Evolutionary conservation across 2,888 invertebrate genomes (phyloP).

Genomic region (Cosmopolites sordidus): DNA sequence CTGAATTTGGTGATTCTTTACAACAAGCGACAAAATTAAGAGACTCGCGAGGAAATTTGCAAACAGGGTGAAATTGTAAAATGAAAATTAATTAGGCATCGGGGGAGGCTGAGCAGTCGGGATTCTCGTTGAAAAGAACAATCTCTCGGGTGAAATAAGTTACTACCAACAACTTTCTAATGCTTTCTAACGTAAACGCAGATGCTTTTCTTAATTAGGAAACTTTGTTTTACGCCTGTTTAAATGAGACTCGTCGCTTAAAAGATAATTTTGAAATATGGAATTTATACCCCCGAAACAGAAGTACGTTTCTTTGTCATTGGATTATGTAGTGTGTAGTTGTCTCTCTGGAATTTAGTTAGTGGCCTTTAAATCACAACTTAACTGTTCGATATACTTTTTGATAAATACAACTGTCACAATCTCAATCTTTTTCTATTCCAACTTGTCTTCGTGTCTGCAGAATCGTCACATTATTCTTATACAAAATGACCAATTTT

Average conservation of each 20-base stretch:
- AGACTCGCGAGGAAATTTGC: not conserved
- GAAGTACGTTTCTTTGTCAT: too few relatives aligned
- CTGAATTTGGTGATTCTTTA: too few relatives aligned
- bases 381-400: not conserved
- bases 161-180: conserved; percentile 21
- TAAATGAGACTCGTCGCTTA: conserved; percentile 19
- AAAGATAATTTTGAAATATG: conserved; percentile 27
- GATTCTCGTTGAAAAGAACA: conserved; percentile 15
- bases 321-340: too few relatives aligned
- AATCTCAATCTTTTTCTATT: too few relatives aligned
- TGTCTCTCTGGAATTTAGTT: too few relatives aligned
- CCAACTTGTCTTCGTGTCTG: too few relatives aligned
- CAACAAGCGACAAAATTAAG: too few relatives aligned
- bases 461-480: too few relatives aligned
- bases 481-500: too few relatives aligned
- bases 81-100: conserved; percentile 23
- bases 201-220: conserved; percentile 25
- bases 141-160: conserved; percentile 24
- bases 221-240: conserved; percentile 27
- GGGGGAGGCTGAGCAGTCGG: not conserved
- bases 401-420: too few relatives aligned
- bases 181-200: conserved; percentile 24
- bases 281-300: conserved; percentile 4
- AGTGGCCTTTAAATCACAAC: too few relatives aligned
- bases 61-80: conserved; percentile 9